Evolutionary conservation across 2,113 vertebrate species (phyloP).

Genomic region (Trinectes maculatus): DNA sequence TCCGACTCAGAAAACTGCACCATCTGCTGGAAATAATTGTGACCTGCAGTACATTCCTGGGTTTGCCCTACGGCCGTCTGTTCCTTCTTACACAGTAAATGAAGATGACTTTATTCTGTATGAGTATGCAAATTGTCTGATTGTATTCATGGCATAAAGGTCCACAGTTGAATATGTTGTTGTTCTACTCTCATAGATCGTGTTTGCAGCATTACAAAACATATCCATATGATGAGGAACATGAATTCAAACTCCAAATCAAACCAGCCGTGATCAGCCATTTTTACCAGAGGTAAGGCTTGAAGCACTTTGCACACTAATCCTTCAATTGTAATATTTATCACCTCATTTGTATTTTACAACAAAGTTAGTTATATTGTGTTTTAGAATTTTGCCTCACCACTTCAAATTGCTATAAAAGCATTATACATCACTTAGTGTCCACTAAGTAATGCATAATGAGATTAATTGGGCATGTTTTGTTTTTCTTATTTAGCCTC

Average conservation of each 20-base stretch:
- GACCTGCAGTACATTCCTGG: slow-evolving; percentile 88
- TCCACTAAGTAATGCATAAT: no score
- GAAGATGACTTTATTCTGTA: neutral
- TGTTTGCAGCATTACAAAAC: slow-evolving; percentile 93
- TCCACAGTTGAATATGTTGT: neutral
- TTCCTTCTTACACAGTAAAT: slow-evolving; percentile 92
- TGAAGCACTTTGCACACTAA: neutral
- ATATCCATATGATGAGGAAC: slow-evolving; percentile 88
- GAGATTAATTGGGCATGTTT: no score
- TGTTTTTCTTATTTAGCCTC: neutral
- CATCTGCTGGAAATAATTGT: slow-evolving; percentile 92
- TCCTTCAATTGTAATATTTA: no score
- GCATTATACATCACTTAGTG: neutral
- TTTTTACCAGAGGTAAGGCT: slow-evolving; percentile 90
- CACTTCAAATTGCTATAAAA: neutral
- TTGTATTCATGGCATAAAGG: neutral
- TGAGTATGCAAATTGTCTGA: neutral
- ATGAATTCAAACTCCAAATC: slow-evolving; percentile 90
- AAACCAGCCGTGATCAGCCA: slow-evolving; percentile 86
- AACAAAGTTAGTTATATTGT: neutral
- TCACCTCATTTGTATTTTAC: neutral
- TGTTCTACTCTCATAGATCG: slow-evolving; percentile 76
- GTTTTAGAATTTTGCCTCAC: neutral
- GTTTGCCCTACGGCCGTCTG: slow-evolving; percentile 89
- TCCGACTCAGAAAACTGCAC: slow-evolving; percentile 91